Percentiles rank a stretch among this genome's conserved stretches.
These are phyloP conservation scores for Ephydatia muelleri DNA, from an alignment of 37 sponge, comb jelly and placozoan species.

Conservation along the genomic window DNA sequence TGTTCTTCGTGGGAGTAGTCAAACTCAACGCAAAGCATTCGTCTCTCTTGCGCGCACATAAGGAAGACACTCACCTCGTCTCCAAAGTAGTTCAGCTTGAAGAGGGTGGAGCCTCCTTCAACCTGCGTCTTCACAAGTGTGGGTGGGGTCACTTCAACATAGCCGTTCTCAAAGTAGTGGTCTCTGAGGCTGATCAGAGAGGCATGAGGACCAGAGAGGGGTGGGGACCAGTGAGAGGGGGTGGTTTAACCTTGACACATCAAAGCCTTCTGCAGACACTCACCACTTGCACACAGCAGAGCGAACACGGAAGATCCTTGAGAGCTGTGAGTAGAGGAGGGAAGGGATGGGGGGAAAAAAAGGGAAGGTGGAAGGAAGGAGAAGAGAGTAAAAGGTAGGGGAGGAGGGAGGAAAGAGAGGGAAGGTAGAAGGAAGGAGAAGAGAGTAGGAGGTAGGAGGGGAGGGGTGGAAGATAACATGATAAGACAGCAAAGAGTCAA, in stretches of 20 bases:
- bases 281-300: slow-evolving; percentile 75
- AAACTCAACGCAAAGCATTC: neutral
- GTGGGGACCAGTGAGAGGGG: too few relatives aligned
- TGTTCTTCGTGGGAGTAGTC: neutral
- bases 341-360: neutral
- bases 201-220: neutral
- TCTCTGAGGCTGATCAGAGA: slow-evolving; percentile 71
- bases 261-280: too few relatives aligned
- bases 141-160: slow-evolving; percentile 97
- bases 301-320: slow-evolving; percentile 75
- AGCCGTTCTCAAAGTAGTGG: slow-evolving; percentile 91
- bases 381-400: neutral
- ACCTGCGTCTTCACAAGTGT: slow-evolving; percentile 96
- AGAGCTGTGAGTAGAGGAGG: slow-evolving; percentile 35
- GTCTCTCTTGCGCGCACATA: neutral
- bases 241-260: too few relatives aligned
- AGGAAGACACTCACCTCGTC: slow-evolving; percentile 66
- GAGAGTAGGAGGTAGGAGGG: too few relatives aligned
- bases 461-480: too few relatives aligned
- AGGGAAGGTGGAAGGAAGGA: neutral
- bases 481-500: neutral
- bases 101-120: slow-evolving; percentile 97
- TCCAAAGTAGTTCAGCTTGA: slow-evolving; percentile 98
- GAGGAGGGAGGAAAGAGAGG: too few relatives aligned
- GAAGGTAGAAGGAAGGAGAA: too few relatives aligned